Percentiles rank a stretch among this genome's conserved stretches.
phyloP scores from a whole-genome alignment of 2,888 invertebrate genomes.

The Rotaria macrura region DNA sequence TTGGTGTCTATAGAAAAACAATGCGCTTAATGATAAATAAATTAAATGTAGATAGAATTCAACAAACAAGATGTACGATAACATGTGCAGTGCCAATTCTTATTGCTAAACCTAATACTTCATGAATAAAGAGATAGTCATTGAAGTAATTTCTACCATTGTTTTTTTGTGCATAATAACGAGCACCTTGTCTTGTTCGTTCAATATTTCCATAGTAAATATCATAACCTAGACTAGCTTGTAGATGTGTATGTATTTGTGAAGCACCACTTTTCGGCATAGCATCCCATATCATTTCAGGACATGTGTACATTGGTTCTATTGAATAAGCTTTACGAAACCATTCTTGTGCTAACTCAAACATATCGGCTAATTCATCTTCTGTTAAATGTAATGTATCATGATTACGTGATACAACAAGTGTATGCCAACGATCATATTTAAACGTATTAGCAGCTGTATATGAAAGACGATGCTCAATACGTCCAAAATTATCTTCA shows the following conservation, averaged over 20 bases:
- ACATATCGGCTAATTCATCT: slow-evolving; percentile 44
- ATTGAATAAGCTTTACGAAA: slow-evolving; percentile 40
- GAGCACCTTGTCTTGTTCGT: slow-evolving; percentile 23
- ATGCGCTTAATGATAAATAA: neutral
- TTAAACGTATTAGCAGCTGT: slow-evolving; percentile 51
- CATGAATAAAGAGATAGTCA: slow-evolving; percentile 29
- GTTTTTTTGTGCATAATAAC: neutral
- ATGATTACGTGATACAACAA: slow-evolving; percentile 47
- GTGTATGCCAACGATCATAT: slow-evolving; percentile 49
- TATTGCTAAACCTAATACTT: slow-evolving; percentile 26
- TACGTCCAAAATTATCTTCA: slow-evolving; percentile 49
- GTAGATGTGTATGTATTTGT: slow-evolving; percentile 52
- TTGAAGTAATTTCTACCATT: slow-evolving; percentile 59
- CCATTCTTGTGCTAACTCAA: slow-evolving; percentile 46
- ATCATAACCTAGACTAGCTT: slow-evolving; percentile 45
- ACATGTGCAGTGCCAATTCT: slow-evolving; percentile 1
- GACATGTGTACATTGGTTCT: slow-evolving; percentile 42
- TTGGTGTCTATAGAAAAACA: slow-evolving; percentile 21
- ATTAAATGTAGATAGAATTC: no score
- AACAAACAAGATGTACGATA: slow-evolving; percentile 24
- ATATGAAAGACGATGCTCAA: slow-evolving; percentile 44
- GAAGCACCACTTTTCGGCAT: slow-evolving; percentile 52
- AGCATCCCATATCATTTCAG: slow-evolving; percentile 50
- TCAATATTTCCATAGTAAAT: slow-evolving; percentile 44
- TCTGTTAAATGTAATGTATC: slow-evolving; percentile 46